A percentile compares a stretch with the other conserved stretches of the same genome.
Evolutionary conservation across 2,888 invertebrate genomes (phyloP).

Genomic region (Drosophila lutescens): DNA sequence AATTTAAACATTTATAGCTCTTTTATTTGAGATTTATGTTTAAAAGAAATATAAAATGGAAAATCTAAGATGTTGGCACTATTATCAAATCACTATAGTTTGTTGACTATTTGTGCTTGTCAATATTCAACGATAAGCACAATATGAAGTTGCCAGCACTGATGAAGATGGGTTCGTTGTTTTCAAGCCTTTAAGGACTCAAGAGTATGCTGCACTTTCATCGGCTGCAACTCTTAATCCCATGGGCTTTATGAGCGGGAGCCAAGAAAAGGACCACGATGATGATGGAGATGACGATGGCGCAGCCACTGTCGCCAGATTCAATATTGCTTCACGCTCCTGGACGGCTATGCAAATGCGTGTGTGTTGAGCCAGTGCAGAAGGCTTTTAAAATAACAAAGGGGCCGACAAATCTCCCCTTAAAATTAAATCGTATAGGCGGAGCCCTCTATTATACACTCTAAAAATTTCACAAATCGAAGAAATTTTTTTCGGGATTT

Average conservation of each 20-base stretch:
- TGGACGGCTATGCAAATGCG: slow-evolving; percentile 61
- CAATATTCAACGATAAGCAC: neutral
- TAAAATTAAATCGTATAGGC: slow-evolving; percentile 15
- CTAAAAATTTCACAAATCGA: neutral
- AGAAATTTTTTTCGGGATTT: neutral
- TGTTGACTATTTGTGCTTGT: too few species aligned
- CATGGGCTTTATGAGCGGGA: slow-evolving; percentile 56
- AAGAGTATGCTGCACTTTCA: slow-evolving; percentile 34
- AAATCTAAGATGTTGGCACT: neutral
- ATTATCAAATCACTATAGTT: too few species aligned
- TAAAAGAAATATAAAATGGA: too few species aligned
- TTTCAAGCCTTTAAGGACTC: slow-evolving; percentile 24
- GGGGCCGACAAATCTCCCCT: neutral
- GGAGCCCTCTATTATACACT: neutral
- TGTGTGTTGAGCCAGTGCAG: slow-evolving; percentile 28
- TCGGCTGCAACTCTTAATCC: slow-evolving; percentile 56
- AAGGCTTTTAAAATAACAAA: slow-evolving; percentile 39
- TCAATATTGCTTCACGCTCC: slow-evolving; percentile 73
- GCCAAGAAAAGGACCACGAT: slow-evolving; percentile 40
- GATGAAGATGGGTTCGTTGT: neutral
- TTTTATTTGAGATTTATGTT: too few species aligned
- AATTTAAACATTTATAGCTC: too few species aligned
- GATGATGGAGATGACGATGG: slow-evolving; percentile 40
- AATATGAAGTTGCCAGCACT: slow-evolving; percentile 6
- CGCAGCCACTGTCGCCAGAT: slow-evolving; percentile 31